Evolutionary conservation across 2,113 vertebrate genomes (phyloP).

Genomic region (Paracanthobrama guichenoti): DNA sequence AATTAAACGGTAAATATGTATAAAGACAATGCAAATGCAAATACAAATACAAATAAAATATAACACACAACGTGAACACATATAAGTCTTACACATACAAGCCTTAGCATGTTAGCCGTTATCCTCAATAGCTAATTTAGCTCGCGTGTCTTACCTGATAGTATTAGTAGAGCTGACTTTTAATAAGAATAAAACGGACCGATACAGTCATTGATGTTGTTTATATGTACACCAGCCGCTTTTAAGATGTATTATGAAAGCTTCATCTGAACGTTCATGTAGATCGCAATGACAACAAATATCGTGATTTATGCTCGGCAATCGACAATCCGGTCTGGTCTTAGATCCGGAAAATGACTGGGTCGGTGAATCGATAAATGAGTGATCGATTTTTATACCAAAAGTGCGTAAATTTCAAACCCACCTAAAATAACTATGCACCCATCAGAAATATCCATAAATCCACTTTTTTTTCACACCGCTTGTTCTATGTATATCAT

Average conservation of each 20-base stretch:
- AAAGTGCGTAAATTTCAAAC: neutral
- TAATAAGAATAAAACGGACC: neutral
- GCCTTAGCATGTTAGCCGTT: constrained; percentile 20
- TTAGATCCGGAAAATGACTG: neutral
- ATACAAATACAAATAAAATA: neutral
- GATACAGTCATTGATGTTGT: neutral
- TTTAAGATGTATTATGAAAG: neutral
- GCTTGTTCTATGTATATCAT: neutral
- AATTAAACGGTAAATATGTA: neutral
- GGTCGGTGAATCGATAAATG: constrained; percentile 37
- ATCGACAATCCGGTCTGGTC: constrained; percentile 39
- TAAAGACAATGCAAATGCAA: neutral
- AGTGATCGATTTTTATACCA: constrained; percentile 1
- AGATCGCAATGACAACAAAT: constrained; percentile 9
- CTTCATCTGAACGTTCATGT: neutral
- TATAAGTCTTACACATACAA: neutral
- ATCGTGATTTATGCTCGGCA: constrained; percentile 6
- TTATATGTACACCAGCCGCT: neutral
- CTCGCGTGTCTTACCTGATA: constrained; percentile 34
- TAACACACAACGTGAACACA: neutral
- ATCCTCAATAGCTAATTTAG: constrained; percentile 20
- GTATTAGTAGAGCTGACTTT: neutral
- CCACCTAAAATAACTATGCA: neutral
- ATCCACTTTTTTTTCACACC: neutral
- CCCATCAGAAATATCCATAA: neutral